Base-by-base conservation (phyloP, 2,113 vertebrate genomes). In the Macquaria ambigua region DNA sequence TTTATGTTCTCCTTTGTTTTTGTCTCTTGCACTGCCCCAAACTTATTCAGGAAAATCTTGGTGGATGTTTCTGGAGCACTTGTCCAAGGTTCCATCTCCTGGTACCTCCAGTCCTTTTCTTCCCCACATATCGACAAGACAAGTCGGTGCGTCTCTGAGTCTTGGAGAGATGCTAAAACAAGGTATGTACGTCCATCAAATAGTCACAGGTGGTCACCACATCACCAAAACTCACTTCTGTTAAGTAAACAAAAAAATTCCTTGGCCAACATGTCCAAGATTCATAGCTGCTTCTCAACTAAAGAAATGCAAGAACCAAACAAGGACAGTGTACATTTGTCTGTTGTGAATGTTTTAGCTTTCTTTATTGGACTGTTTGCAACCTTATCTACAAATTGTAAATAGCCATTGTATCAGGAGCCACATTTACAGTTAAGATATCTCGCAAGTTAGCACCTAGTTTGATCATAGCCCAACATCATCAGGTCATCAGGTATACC, bases 21-120 rank as follows among this genome's bases (percentile, higher is more conserved):
- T 23, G 16, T n/a, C 0, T 84, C 10, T 82, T 88, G 5, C 41
- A 88, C 55, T 3, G 16, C 21, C 31, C 63, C 59, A 1, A 16
- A 48, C 25, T 21, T 15, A 25, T 61, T 25, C 31, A 21, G 14
- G 28, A 61, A 59, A 34, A 3, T 53, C 28, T 37, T 43, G 25
- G 20, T 48, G 41, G 64, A 59, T 53, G 53, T 53, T n/a, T 81
- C 28, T 3, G 9, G 21, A 74, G n/a, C 3, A 50, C 41, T 28
- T 52, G 16, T 46, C 67, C 64, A 69, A 21, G 41, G 12, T 48
- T 87, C 21, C 18, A 53, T 52, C 10, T 3, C 6, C 14, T 10
- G 6, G n/a, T 46, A 37, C 9, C 28, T 8, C 8, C 6, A 0
- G 9, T 67, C 28, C 53, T 6, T 53, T 12, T 4, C 59, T n/a